Conservation (phyloP, 92 coral and sea anemone species). For the Zoanthus solanderi region DNA sequence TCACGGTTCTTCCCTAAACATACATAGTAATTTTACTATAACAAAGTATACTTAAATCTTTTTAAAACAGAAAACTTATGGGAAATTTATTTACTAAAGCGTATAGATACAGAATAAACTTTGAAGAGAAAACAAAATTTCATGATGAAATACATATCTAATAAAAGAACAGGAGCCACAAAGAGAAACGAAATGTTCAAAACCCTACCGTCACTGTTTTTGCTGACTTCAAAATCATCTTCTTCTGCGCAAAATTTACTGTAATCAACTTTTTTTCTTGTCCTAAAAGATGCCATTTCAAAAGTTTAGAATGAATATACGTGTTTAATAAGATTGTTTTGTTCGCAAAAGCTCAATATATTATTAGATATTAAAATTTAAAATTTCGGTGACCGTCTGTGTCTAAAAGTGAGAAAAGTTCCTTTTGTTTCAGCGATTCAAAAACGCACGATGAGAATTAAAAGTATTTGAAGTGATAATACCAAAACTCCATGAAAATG, state of each 20-base stretch:
- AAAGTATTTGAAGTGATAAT: neutral
- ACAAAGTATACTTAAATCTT: no score
- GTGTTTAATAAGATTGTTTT: neutral
- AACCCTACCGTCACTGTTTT: slow-evolving; percentile 78
- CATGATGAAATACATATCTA: neutral
- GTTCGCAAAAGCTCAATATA: neutral
- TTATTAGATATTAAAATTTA: neutral
- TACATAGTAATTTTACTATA: neutral
- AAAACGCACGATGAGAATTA: neutral
- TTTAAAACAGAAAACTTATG: no score
- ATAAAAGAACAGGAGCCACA: neutral
- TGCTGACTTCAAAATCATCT: slow-evolving; percentile 46
- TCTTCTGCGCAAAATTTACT: slow-evolving; percentile 69
- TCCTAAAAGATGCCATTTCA: slow-evolving; percentile 49
- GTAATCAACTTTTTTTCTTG: slow-evolving; percentile 85
- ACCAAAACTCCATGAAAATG: neutral
- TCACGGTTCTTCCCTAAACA: neutral
- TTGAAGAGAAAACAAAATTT: neutral
- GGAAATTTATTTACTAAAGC: no score
- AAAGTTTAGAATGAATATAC: neutral
- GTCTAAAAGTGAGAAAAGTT: neutral
- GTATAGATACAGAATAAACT: no score
- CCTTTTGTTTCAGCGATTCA: no score
- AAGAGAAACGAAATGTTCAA: neutral
- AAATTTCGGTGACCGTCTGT: neutral